Evolutionary conservation across 2,888 invertebrate genomes (phyloP).

Genomic region (Caenorhabditis sp.): DNA sequence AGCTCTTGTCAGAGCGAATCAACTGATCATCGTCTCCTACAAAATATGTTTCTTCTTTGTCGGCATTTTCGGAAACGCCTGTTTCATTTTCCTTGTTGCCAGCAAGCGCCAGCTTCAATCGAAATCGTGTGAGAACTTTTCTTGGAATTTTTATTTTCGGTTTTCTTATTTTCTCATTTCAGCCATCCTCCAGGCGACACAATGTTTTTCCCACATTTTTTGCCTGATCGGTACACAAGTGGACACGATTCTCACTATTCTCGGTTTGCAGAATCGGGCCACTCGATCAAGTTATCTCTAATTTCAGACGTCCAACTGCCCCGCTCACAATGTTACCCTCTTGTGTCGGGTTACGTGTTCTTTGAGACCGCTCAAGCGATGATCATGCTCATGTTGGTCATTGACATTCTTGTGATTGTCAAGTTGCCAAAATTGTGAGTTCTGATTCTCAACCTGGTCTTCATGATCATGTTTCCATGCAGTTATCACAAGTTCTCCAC

Average conservation of each 20-base stretch:
- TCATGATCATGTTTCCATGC: background rate
- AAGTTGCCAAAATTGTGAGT: constrained; percentile 26
- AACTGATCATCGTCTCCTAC: constrained; percentile 16
- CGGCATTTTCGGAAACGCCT: constrained; percentile 37
- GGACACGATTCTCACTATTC: constrained; percentile 22
- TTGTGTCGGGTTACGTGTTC: constrained; percentile 23
- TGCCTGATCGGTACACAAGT: constrained; percentile 32
- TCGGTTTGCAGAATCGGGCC: background rate
- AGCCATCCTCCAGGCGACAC: constrained; percentile 38
- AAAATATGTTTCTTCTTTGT: constrained; percentile 20
- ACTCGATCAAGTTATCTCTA: background rate
- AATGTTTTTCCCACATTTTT: constrained; percentile 40
- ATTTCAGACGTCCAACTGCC: constrained; percentile 28
- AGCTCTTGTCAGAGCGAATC: constrained; percentile 17
- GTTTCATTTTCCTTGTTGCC: constrained; percentile 15
- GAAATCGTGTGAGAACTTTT: constrained; percentile 28
- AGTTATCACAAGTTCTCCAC: constrained; percentile 35
- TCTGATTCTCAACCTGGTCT: background rate
- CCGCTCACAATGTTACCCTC: constrained; percentile 16
- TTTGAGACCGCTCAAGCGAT: constrained; percentile 35
- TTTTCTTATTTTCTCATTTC: too few species aligned
- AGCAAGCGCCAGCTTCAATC: constrained; percentile 9
- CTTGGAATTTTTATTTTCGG: background rate
- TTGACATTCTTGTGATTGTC: constrained; percentile 28
- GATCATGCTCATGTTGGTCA: constrained; percentile 26